These are phyloP conservation scores for Drepana falcataria DNA, from an alignment of 2,888 invertebrate genomes.

Conservation along the genomic window DNA sequence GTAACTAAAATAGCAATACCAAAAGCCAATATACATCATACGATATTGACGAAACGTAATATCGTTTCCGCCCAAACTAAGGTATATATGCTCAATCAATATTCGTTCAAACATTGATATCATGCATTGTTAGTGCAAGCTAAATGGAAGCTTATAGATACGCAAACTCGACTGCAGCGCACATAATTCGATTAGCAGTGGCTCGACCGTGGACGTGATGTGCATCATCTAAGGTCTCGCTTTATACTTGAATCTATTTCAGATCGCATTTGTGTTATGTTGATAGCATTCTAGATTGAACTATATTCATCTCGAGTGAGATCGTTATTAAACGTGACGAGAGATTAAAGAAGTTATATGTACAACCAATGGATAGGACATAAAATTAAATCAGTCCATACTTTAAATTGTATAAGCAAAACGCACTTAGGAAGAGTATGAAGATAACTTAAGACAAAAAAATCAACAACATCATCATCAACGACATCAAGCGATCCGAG, in stretches of 20 bases:
- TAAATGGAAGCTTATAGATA: slow-evolving; percentile 35
- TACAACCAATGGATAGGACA: too few species aligned
- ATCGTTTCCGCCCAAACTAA: neutral
- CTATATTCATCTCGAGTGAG: neutral
- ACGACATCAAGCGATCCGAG: too few species aligned
- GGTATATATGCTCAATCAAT: slow-evolving; percentile 16
- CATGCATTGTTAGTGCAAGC: slow-evolving; percentile 27
- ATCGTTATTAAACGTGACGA: neutral
- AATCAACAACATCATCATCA: too few species aligned
- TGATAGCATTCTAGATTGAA: slow-evolving; percentile 7
- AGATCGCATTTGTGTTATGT: slow-evolving; percentile 9
- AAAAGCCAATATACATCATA: neutral
- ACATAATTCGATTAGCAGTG: slow-evolving; percentile 45
- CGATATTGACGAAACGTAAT: neutral
- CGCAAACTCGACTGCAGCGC: slow-evolving; percentile 27
- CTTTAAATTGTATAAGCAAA: too few species aligned
- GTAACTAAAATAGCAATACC: neutral
- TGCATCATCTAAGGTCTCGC: slow-evolving; percentile 12
- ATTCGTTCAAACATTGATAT: slow-evolving; percentile 18
- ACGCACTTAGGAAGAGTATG: too few species aligned
- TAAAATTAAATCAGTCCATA: too few species aligned
- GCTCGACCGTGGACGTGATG: slow-evolving; percentile 34
- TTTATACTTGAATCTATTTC: slow-evolving; percentile 21
- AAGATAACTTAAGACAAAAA: too few species aligned
- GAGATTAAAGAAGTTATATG: too few species aligned